Evolutionary conservation across 2,888 invertebrate genomes (phyloP).

Genomic region (Bursaphelenchus okinawaensis): DNA sequence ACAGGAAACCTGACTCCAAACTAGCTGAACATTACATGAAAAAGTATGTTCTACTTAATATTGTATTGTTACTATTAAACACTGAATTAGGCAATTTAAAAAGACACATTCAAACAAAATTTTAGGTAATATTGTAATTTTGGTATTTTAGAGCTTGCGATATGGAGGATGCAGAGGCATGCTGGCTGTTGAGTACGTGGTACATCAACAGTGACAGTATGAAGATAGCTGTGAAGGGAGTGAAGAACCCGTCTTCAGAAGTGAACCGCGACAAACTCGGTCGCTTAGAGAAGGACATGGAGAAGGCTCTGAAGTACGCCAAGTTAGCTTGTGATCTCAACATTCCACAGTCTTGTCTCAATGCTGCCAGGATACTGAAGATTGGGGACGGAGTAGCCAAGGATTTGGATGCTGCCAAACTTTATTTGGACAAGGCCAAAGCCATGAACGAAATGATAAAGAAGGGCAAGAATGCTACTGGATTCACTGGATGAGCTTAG

Average conservation of each 20-base stretch:
- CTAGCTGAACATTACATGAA: constrained; percentile 49
- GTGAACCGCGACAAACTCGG: constrained; percentile 25
- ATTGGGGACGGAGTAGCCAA: constrained; percentile 52
- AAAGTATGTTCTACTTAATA: constrained; percentile 32
- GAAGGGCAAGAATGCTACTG: constrained; percentile 1
- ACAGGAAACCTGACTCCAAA: constrained; percentile 38
- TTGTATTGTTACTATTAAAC: too few relatives aligned
- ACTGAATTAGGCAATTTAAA: too few relatives aligned
- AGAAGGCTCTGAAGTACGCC: constrained; percentile 75
- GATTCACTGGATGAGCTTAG: constrained; percentile 8
- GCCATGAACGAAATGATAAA: constrained; percentile 7
- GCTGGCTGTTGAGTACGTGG: constrained; percentile 53
- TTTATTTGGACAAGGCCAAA: constrained; percentile 36
- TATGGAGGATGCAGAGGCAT: constrained; percentile 59
- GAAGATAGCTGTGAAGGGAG: constrained; percentile 35
- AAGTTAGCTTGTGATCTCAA: constrained; percentile 76
- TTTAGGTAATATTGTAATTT: background rate
- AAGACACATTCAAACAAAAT: too few relatives aligned
- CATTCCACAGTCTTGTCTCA: constrained; percentile 81
- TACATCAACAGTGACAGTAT: constrained; percentile 45
- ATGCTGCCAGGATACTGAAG: constrained; percentile 68
- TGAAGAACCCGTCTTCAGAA: constrained; percentile 18
- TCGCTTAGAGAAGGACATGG: constrained; percentile 45
- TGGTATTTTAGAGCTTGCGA: constrained; percentile 71
- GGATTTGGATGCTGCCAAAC: constrained; percentile 41